Base-by-base conservation (phyloP, 2,797 vertebrate species). In the Hirundo rustica region DNA sequence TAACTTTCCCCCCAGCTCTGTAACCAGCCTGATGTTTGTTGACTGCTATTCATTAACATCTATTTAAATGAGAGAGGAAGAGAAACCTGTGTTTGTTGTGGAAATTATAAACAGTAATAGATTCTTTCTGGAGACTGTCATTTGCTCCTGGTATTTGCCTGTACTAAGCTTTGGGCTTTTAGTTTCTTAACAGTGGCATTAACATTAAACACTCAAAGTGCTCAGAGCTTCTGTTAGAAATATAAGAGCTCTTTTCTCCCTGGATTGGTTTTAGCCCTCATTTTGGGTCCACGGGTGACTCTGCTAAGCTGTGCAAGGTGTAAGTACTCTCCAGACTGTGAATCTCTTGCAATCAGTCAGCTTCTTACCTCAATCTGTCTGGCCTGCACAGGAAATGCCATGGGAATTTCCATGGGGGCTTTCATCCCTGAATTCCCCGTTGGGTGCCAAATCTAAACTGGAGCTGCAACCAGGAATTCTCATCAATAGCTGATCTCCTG, bases 1-100 rank as follows among this genome's bases (percentile, higher is more conserved):
- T 85, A 91, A 88, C 91, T 86, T 95, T 78, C 36, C 29, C 54
- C 42, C 67, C 75, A 85, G 61, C 75, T 61, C 54, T 45, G 34
- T 91, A 88, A 82, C 75, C 67, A 58, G 51, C 51, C 83, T 92
- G 92, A 83, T 53, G 22, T 54, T 85, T 53, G 22, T 54, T 85
- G 73, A 64, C 85, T 89, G 91, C 74, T 89, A 61, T 95, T 96
- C 85, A 92, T 97, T 96, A 96, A 70, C 70, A 93, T 89, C 76
- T 64, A 47, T 93, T 94, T 97, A 95, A 95, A 92, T 82, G 72
- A 93, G 75, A 74, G 47, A 81, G 34, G 47, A 36, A 84, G 40
- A 90, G 64, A 81, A 34, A 65, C 44, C 58, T 71, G 36, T 88
- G 66, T 92, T 95, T 94, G 81, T 96, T 85, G 89, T 6, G 1